Percentiles rank a stretch among this genome's conserved stretches.
Conservation (phyloP, 2,113 vertebrate genomes). For the Xenopus laevis region DNA sequence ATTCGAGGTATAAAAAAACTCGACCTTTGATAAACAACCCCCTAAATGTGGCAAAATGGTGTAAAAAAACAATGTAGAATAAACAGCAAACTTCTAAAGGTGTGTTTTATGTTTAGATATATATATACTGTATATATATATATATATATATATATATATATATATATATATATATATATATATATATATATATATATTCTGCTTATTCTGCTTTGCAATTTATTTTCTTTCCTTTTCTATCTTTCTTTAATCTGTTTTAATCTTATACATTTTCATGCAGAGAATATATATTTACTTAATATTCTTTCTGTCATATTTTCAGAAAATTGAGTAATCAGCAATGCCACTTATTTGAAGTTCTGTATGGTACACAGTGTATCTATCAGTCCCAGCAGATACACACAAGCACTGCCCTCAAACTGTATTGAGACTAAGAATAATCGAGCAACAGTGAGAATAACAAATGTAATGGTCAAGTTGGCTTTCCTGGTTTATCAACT, state of each 20-base stretch:
- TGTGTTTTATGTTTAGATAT: too few relatives aligned
- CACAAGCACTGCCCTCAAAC: constrained; percentile 64
- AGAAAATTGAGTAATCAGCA: constrained; percentile 31
- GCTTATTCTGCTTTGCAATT: too few relatives aligned
- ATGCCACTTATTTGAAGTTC: constrained; percentile 19
- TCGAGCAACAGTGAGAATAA: constrained; percentile 73
- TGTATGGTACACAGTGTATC: constrained; percentile 14
- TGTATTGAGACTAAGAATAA: constrained; percentile 81
- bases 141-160: too few relatives aligned
- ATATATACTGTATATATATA: too few relatives aligned
- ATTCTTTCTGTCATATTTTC: constrained; percentile 15
- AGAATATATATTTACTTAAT: neutral
- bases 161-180: too few relatives aligned
- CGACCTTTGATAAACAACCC: too few relatives aligned
- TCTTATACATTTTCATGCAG: neutral
- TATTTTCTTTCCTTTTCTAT: too few relatives aligned
- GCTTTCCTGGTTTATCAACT: constrained; percentile 84
- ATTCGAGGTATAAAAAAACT: too few relatives aligned
- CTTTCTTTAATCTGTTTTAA: neutral
- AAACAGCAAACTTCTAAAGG: too few relatives aligned
- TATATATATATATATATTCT: too few relatives aligned
- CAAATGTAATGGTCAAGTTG: constrained; percentile 76
- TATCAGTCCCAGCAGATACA: constrained; percentile 51
- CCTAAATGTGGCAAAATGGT: too few relatives aligned
- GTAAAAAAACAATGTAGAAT: too few relatives aligned